Evolutionary conservation across 2,797 vertebrate species (phyloP), one percentile per base, ranked within the genome.

Genomic region (Cuculus canorus): DNA sequence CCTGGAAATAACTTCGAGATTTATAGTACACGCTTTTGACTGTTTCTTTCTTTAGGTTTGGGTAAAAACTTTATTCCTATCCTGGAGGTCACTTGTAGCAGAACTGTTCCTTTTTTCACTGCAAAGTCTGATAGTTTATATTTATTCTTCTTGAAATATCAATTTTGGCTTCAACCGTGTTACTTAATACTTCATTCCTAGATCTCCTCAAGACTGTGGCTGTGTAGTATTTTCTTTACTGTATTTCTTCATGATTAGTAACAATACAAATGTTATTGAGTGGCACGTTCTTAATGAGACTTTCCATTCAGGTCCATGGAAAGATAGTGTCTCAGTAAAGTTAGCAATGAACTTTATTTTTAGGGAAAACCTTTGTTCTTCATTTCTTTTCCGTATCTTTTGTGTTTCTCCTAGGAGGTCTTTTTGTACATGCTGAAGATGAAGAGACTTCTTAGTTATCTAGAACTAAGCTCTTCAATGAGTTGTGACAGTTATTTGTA

Each of bases 401-500:
- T 82, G 25, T 91, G 75, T 82, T 92, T 85, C 70, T 94, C 81
- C 33, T 72, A 77, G 88, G 68, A 94, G 56, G 52, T 86, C 73
- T 89, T 80, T 85, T 80, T 75, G 75, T 92, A 89, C 35, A 4
- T 77, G 35, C 73, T 93, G 27, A 37, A 85, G 65, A 87, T 32
- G 65, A 95, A 90, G 45, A 84, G 73, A 45, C 75, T 79, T 86
- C 86, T 69, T 85, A 64, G 82, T 89, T 92, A 89, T 82, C 86
- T 82, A 28, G 82, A 86, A 88, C 75, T 72, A 79, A 85, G 52
- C 78, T 68, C 82, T 95, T 95, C 94, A 95, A 96, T 97, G 91
- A 93, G 85, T 96, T 96, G 93, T 97, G 96, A 96, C 97, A 97
- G 94, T 92, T 96, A 95, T 87, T 95, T 91, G 92, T 96, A 97